These are phyloP conservation scores for Pelagia noctiluca DNA, from an alignment of 30 jellyfish, hydroid and myxozoan species.

Conservation along the genomic window DNA sequence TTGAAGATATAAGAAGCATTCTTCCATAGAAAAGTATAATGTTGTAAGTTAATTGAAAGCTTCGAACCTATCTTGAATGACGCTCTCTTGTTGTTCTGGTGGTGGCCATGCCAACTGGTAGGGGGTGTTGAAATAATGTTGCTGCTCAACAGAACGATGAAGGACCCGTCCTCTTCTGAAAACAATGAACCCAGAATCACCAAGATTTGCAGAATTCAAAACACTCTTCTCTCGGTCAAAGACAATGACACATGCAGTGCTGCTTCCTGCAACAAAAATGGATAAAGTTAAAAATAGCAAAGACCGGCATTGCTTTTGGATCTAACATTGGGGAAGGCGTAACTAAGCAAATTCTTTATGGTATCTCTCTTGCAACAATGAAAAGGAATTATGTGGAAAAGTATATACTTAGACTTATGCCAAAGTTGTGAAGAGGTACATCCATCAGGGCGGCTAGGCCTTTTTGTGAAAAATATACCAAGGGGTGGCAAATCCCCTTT, in stretches of 20 bases:
- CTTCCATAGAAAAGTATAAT: too few relatives aligned
- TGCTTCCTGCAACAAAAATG: conserved; percentile 63
- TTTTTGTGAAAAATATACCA: too few relatives aligned
- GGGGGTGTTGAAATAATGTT: conserved; percentile 84
- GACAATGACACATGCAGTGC: conserved; percentile 87
- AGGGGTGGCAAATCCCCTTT: too few relatives aligned
- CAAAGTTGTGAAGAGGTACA: too few relatives aligned
- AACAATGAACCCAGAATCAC: conserved; percentile 81
- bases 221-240: conserved; percentile 63
- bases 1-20: too few relatives aligned
- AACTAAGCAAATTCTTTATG: too few relatives aligned
- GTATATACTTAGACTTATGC: too few relatives aligned
- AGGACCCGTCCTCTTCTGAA: conserved; percentile 64
- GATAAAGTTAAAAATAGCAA: neutral
- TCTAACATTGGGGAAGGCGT: too few relatives aligned
- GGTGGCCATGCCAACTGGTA: conserved; percentile 86
- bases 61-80: conserved; percentile 77
- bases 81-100: conserved; percentile 81
- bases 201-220: conserved; percentile 76
- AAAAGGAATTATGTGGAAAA: too few relatives aligned
- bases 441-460: too few relatives aligned
- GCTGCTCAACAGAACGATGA: conserved; percentile 72
- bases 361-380: too few relatives aligned
- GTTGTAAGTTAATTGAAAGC: too few relatives aligned
- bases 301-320: neutral